A percentile compares a stretch with the other conserved stretches of the same genome.
Conservation (phyloP, 2,113 vertebrate species). For the Apeltes quadracus region DNA sequence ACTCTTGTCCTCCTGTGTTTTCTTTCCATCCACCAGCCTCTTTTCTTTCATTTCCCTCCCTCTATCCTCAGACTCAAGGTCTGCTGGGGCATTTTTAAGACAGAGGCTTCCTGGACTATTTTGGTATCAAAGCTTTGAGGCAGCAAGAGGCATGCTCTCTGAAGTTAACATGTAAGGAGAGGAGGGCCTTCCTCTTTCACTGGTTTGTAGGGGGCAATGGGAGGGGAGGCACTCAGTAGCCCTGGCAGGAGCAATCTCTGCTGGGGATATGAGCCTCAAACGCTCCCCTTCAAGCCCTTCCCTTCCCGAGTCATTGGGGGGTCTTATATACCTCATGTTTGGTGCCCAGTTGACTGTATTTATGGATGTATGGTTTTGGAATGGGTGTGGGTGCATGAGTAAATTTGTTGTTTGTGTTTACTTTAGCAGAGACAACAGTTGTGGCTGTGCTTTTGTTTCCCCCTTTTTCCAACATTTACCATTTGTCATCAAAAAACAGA, state of each 20-base stretch:
- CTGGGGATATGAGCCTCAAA: conserved; percentile 67
- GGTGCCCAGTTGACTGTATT: conserved; percentile 23
- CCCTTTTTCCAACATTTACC: not conserved
- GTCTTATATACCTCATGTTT: conserved; percentile 46
- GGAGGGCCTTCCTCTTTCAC: conserved; percentile 63
- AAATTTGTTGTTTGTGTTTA: conserved; percentile 12
- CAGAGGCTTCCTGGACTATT: conserved; percentile 83
- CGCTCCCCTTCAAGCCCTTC: conserved; percentile 58
- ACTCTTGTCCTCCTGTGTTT: conserved; percentile 45
- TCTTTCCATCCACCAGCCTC: conserved; percentile 53
- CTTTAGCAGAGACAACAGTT: not conserved
- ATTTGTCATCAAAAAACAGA: conserved; percentile 7
- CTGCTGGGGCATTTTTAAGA: conserved; percentile 78
- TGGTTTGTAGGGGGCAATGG: conserved; percentile 56
- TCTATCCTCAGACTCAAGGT: conserved; percentile 65
- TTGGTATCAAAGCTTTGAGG: conserved; percentile 83
- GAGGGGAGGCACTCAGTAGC: conserved; percentile 54
- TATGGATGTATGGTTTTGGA: conserved; percentile 13
- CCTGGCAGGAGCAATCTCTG: conserved; percentile 63
- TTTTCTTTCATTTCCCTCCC: conserved; percentile 42
- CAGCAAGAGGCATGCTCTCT: conserved; percentile 80
- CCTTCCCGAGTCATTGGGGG: conserved; percentile 34
- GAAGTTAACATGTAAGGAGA: conserved; percentile 82
- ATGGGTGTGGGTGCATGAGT: conserved; percentile 1
- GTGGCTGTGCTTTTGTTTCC: not conserved